Evolutionary conservation across 2,113 vertebrate species (phyloP), one percentile per base, ranked within the genome.

Genomic region (Hemicordylus capensis): DNA sequence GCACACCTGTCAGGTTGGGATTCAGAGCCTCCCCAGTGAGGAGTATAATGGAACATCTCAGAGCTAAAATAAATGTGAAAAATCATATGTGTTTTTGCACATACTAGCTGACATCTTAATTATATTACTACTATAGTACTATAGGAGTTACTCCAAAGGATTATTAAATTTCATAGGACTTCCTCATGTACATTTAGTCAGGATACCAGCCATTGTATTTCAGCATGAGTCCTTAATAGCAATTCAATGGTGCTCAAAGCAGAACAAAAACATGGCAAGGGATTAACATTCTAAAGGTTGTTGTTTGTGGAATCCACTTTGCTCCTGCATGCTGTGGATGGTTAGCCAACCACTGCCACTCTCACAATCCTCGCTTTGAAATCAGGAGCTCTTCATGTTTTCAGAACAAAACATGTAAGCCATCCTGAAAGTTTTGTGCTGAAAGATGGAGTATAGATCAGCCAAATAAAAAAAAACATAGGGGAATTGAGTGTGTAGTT

Each of bases 321-420:
- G 46, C 76, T 94, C 85, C 89, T 76, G 73, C 8, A 15, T 54
- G 14, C 37, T 58, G 8, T n/a, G n/a, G n/a, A n/a, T 15, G 39
- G 6, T 10, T 39, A 37, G 64, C n/a, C 14, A 66, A 66, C n/a
- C 26, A 39, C 37, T 15, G 15, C 46, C 48, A 81, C 44, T 56
- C 34, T 70, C 26, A 10, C 26, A 70, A 42, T 7, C 37, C 48
- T 56, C 42, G 37, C 14, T 42, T 75, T 83, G 72, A 61, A 83
- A 73, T 73, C 26, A 46, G 8, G 56, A 61, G 20, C 31, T 64
- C 28, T 2, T 64, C 26, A 31, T n/a, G n/a, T n/a, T n/a, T n/a
- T n/a, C n/a, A n/a, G n/a, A 37, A 63, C 37, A 63, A 69, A 83
- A 61, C 39, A 58, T 34, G 42, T 11, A 56, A 59, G 24, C 48